Base-by-base conservation (phyloP, 2,797 vertebrate species). In the Decapterus maruadsi region DNA sequence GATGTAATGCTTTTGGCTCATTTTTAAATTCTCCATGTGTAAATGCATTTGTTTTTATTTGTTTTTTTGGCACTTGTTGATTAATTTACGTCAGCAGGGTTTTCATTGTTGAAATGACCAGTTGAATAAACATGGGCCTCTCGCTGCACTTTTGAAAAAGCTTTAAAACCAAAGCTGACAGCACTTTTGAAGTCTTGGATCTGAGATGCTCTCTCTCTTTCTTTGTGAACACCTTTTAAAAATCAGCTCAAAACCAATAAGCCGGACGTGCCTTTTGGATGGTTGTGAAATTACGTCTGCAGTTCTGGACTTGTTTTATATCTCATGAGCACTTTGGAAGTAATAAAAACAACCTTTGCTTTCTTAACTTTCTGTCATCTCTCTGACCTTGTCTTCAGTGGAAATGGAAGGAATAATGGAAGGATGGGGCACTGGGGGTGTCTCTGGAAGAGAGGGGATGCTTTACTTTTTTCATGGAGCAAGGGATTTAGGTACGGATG, bases 401-500 rank as follows among this genome's bases (percentile, higher is more conserved):
- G 78, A 73, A 85, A 34, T 34, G 67, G 63, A 80, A 66, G 73
- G 72, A 78, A 63, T 82, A 82, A 79, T 69, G 51, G 26, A 34
- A 56, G 72, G 72, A 59, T 60, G 72, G 82, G 36, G 57, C 4
- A 10, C 50, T 51, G 59, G 19, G 57, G 67, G 36, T 63, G 40
- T 80, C 68, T 64, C 9, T 54, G 6, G 48, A 70, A 61, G 38
- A n/a, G 42, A 58, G 64, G 63, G 72, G 72, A 62, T 70, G 72
- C 80, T 74, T 67, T 70, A 9, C 31, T 64, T 72, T 78, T 70
- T 83, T 86, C 72, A 78, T 55, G 43, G 60, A 75, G 77, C 19
- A 29, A 81, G 68, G 85, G 81, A 85, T 90, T 88, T 84, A 85
- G 83, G 78, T 81, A 70, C 78, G 77, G 85, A 90, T 91, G 87